Evolutionary conservation across 2,797 vertebrate genomes (phyloP), one percentile per base, ranked within the genome.

Genomic region (Naso thynnoides): DNA sequence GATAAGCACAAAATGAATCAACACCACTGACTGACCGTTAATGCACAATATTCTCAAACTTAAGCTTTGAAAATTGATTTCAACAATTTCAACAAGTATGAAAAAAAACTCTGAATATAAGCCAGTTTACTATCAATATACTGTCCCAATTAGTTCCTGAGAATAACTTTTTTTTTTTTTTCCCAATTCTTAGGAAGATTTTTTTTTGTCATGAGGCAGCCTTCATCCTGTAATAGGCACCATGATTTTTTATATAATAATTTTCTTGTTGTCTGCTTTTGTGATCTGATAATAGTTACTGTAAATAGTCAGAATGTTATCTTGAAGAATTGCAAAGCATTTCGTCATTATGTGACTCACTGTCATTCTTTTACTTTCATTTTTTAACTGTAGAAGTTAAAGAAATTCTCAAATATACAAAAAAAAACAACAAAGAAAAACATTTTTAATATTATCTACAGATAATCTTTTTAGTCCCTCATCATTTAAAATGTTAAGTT

Each of bases 301-400:
- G n/a, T 5, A 36, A 36, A 36, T 36, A 36, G 33, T 36, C 7
- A 8, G 33, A 36, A 8, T 26, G 4, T 55, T 21, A 50, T 33
- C 6, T 78, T 53, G 8, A 45, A 36, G 33, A 36, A 36, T 36
- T 36, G 33, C 33, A 56, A 58, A 45, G 3, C 52, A 26, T 44
- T 33, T 26, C 39, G 13, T 24, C 38, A 9, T 31, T 67, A 47
- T n/a, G 14, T 54, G 8, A 14, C 6, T 23, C 11, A 24, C n/a
- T 0, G 27, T 50, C 3, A 8, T 54, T 19, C 36, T 13, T n/a
- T 3, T 31, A n/a, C 8, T 23, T 27, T 52, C 36, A 3, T 1
- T 41, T 42, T 5, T 16, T 49, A 42, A 36, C 9, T 19, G 4
- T 21, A 1, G 45, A 52, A 45, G 3, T 1, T 11, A 52, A 24